Conservation (phyloP, 2,797 vertebrate species). For the Bovichtus diacanthus region DNA sequence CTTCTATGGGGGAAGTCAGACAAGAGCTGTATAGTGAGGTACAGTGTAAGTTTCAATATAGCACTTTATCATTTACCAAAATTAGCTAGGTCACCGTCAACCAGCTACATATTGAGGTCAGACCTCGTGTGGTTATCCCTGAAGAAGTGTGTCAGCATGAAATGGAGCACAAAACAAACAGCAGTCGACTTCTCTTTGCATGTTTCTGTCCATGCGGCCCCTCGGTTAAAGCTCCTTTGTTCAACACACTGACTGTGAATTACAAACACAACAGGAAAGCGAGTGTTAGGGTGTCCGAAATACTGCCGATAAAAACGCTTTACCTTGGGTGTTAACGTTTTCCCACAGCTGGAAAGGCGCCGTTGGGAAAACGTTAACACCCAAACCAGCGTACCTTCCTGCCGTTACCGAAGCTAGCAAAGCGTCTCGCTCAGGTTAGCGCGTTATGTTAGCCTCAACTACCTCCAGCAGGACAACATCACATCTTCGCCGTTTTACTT, state of each 20-base stretch:
- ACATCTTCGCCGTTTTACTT: constrained; percentile 60
- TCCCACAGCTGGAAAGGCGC: neutral
- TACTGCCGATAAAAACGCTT: neutral
- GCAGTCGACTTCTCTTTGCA: constrained; percentile 59
- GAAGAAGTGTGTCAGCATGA: constrained; percentile 76
- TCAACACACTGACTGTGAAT: constrained; percentile 56
- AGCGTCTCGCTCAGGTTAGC: constrained; percentile 54
- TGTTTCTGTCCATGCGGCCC: constrained; percentile 75
- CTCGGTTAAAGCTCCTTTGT: constrained; percentile 77
- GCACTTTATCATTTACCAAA: constrained; percentile 46
- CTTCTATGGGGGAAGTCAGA: constrained; percentile 24
- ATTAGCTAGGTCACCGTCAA: constrained; percentile 62
- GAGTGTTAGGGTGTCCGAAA: neutral
- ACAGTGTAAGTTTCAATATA: constrained; percentile 18
- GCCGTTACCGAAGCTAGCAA: constrained; percentile 57
- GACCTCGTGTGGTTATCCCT: constrained; percentile 68
- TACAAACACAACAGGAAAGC: constrained; percentile 10
- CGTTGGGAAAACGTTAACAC: constrained; percentile 35
- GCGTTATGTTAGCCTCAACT: constrained; percentile 61
- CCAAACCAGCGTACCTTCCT: constrained; percentile 30
- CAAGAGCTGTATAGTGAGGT: constrained; percentile 19
- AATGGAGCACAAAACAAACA: constrained; percentile 78
- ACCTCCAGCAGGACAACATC: constrained; percentile 34
- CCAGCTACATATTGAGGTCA: constrained; percentile 71
- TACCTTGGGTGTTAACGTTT: neutral